A percentile compares a stretch with the other conserved stretches of the same genome.
Evolutionary conservation across 2,888 invertebrate genomes (phyloP).

Genomic region (Vanessa cardui): DNA sequence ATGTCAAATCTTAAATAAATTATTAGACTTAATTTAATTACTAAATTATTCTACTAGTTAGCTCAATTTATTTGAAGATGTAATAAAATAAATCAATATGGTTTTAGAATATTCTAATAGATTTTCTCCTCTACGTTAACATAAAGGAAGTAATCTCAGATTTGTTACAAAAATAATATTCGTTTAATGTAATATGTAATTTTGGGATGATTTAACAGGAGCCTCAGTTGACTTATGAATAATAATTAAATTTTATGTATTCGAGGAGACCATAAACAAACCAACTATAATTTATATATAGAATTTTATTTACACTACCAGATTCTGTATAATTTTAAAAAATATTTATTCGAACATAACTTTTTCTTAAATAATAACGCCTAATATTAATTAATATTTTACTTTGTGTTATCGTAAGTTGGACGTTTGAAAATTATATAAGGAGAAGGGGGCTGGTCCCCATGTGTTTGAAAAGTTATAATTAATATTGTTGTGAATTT

Average conservation of each 20-base stretch:
- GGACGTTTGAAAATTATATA: slow-evolving; percentile 56
- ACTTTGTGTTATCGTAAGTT: slow-evolving; percentile 40
- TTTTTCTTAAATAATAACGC: slow-evolving; percentile 40
- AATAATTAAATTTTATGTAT: neutral
- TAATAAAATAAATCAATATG: slow-evolving; percentile 10
- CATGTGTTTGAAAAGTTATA: slow-evolving; percentile 59
- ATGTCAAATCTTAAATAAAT: slow-evolving; percentile 1
- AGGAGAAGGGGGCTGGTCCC: slow-evolving; percentile 75
- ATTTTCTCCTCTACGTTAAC: slow-evolving; percentile 22
- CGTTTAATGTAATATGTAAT: too few species aligned
- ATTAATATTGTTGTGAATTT: slow-evolving; percentile 72
- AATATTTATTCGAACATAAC: slow-evolving; percentile 24
- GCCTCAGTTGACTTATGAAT: neutral
- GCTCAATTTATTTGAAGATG: slow-evolving; percentile 57
- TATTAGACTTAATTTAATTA: slow-evolving; percentile 30
- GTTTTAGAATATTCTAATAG: slow-evolving; percentile 12
- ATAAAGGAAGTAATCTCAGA: slow-evolving; percentile 28
- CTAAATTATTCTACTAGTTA: slow-evolving; percentile 53
- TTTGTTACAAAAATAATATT: neutral
- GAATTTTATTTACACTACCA: neutral
- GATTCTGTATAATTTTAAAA: neutral
- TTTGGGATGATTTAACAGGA: neutral
- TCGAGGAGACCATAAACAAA: slow-evolving; percentile 8
- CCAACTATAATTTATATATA: neutral
- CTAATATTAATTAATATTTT: slow-evolving; percentile 27